Base-by-base conservation (phyloP, 1,140 invertebrate species). In the Aphaenogaster ashmeadi region DNA sequence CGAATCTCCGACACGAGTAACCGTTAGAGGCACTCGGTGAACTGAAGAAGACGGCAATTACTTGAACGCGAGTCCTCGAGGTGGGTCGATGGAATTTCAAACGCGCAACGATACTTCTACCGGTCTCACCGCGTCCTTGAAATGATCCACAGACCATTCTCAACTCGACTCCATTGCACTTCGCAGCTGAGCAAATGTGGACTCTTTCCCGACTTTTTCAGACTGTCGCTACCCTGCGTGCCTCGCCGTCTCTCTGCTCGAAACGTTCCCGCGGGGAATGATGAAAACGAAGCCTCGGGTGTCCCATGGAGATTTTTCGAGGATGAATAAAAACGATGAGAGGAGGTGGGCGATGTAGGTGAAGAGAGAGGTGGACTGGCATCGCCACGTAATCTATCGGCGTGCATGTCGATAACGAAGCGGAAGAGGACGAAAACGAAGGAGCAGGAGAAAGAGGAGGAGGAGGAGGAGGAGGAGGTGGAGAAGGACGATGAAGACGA, bases 1-100 rank as follows among this genome's bases (percentile, higher is more conserved):
- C 71, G 79, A 88, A 77, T 89, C 50, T 58, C 15, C 86, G 87
- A 89, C 83, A 54, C 75, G 84, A 69, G 89, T 84, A 89, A 87
- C 54, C 89, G 88, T 62, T 83, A 44, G 47, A 62, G 52, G 62
- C 36, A 36, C 33, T 72, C 33, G 52, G 67, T 50, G 67, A 81
- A 44, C 89, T 86, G 62, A 89, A 79, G 83, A 88, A 88, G 66
- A 90, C 69, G 78, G 87, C 91, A 92, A 93, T 93, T 92, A 91
- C 91, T 92, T 66, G 91, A 90, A 88, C 88, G 72, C 58, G 41
- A 88, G 83, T 80, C 60, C 62, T 83, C 88, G 89, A 88, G 90
- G 88, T 92, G 88, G 91, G 80, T 92, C 85, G 89, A 80, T 88
- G 90, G 88, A 92, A 93, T 91, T 87, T 78, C 81, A 78, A 91